Conservation (phyloP, 2,797 vertebrate genomes). For the Tolypeutes matacus region DNA sequence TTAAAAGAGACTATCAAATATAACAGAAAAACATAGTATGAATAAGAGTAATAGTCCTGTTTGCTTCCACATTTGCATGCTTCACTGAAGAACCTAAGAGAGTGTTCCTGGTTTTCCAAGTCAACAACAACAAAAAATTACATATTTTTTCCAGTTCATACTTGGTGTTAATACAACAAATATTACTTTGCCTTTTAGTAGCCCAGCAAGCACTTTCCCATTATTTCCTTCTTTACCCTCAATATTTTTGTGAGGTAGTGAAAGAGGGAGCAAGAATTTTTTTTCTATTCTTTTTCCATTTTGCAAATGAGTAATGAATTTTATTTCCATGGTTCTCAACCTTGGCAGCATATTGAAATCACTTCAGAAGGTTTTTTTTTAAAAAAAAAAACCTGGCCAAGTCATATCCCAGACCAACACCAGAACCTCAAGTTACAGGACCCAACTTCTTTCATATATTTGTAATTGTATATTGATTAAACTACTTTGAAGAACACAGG, state of each 20-base stretch:
- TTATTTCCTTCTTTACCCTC: constrained; percentile 52
- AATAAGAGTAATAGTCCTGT: neutral
- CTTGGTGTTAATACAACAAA: constrained; percentile 55
- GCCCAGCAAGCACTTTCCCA: constrained; percentile 4
- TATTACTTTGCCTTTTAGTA: constrained; percentile 28
- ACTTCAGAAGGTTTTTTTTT: neutral
- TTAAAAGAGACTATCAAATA: neutral
- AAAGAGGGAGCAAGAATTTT: constrained; percentile 65
- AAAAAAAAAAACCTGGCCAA: constrained; percentile 48
- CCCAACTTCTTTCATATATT: neutral
- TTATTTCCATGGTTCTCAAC: constrained; percentile 35
- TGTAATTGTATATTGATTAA: neutral
- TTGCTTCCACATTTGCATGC: constrained; percentile 62
- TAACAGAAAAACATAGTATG: constrained; percentile 27
- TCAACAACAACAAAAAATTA: constrained; percentile 56
- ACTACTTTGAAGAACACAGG: neutral
- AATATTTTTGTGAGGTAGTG: constrained; percentile 69
- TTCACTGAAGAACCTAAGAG: constrained; percentile 41
- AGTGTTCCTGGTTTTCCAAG: constrained; percentile 54
- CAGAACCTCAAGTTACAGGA: neutral
- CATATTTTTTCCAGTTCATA: constrained; percentile 4
- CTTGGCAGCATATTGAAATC: constrained; percentile 9
- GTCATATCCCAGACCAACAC: constrained; percentile 25
- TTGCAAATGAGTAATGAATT: constrained; percentile 68
- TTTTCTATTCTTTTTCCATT: neutral